Conservation (phyloP, 2,797 vertebrate genomes). For the Acrossocheilus wenchowensis region DNA sequence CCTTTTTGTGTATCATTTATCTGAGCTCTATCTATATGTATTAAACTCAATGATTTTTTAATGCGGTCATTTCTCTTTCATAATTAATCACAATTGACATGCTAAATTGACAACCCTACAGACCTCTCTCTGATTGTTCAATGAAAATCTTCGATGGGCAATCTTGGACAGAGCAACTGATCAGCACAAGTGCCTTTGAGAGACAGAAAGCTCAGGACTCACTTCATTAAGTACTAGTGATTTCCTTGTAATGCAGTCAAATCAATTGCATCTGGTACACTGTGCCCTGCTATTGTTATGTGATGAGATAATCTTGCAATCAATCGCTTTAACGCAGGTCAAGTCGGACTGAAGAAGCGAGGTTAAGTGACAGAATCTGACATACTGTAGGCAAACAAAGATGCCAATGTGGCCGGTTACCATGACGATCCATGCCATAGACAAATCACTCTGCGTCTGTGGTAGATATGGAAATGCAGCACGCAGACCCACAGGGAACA, state of each 20-base stretch:
- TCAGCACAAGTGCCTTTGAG: constrained; percentile 27
- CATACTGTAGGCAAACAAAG: constrained; percentile 43
- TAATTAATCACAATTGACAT: constrained; percentile 26
- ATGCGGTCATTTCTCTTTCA: background rate
- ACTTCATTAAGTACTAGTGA: constrained; percentile 38
- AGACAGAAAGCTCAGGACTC: constrained; percentile 30
- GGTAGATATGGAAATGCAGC: constrained; percentile 34
- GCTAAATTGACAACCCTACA: background rate
- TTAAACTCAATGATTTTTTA: background rate
- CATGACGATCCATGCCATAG: constrained; percentile 58
- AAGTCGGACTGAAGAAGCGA: constrained; percentile 58
- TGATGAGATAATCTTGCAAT: constrained; percentile 23
- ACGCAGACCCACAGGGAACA: constrained; percentile 18
- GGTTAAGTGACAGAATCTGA: constrained; percentile 63
- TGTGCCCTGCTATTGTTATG: constrained; percentile 2
- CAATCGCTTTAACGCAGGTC: constrained; percentile 52
- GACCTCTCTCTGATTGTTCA: background rate
- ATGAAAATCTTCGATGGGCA: constrained; percentile 33
- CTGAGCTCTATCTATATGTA: background rate
- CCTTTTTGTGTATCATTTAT: background rate
- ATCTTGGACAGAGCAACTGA: constrained; percentile 2
- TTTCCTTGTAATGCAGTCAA: constrained; percentile 34
- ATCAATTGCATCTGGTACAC: constrained; percentile 32
- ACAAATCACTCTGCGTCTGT: constrained; percentile 47
- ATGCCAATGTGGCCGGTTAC: constrained; percentile 66